Evolutionary conservation across 1,140 invertebrate species (phyloP), one percentile per base, ranked within the genome.

Genomic region (Tyrophagus putrescentiae): DNA sequence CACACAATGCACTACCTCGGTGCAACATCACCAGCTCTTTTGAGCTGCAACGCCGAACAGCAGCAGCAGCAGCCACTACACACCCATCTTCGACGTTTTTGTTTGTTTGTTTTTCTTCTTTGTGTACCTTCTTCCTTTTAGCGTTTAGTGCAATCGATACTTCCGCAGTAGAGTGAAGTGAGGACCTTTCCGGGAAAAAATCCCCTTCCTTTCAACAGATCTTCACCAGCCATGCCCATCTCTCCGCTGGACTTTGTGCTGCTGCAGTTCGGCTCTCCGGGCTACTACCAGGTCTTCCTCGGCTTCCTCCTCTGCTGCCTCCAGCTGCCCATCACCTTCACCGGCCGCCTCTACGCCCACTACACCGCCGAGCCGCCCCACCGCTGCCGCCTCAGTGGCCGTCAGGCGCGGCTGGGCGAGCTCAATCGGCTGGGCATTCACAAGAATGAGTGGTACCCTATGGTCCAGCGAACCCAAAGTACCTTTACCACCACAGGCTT

Each of bases 161-260:
- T n/a, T n/a, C n/a, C n/a, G n/a, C n/a, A n/a, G n/a, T n/a, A n/a
- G n/a, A n/a, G n/a, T n/a, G n/a, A n/a, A n/a, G n/a, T n/a, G n/a
- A n/a, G n/a, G n/a, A n/a, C n/a, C n/a, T n/a, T n/a, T n/a, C n/a
- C n/a, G n/a, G n/a, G n/a, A n/a, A n/a, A n/a, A n/a, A n/a, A n/a
- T n/a, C n/a, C n/a, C n/a, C n/a, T n/a, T n/a, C n/a, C n/a, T n/a
- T n/a, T n/a, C n/a, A n/a, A n/a, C n/a, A n/a, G n/a, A n/a, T n/a
- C n/a, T n/a, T n/a, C n/a, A n/a, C n/a, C n/a, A n/a, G n/a, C 13
- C n/a, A 54, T 54, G 52, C 25, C 52, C 21, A 54, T 32, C 73
- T 95, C 54, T 90, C 91, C 45, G 88, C 87, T 63, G 4, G 62
- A 63, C 41, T 63, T 57, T 34, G 58, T 71, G 18, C 52, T 71